Conservation (phyloP, 2,888 invertebrate species). For the Melieria crassipennis region DNA sequence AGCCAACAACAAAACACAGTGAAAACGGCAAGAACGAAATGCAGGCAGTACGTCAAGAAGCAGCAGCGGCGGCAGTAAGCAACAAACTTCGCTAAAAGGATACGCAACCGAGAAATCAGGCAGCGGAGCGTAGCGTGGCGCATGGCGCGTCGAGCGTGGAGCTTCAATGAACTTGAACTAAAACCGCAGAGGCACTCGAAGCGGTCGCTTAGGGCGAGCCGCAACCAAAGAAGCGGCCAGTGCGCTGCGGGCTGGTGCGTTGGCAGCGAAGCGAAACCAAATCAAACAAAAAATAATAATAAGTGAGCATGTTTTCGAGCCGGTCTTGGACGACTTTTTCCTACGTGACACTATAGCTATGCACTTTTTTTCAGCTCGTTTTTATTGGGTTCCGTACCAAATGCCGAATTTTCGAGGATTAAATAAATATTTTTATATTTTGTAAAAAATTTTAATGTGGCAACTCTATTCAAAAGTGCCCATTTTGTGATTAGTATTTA, state of each 20-base stretch:
- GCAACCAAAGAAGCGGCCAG: no score
- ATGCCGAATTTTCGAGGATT: no score
- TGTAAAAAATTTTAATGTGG: not conserved
- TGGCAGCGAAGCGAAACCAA: no score
- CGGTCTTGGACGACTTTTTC: no score
- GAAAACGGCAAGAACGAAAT: not conserved
- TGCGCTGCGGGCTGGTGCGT: no score
- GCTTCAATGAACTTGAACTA: slow-evolving; percentile 38
- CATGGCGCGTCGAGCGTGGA: slow-evolving; percentile 7
- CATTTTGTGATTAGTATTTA: no score
- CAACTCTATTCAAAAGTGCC: not conserved
- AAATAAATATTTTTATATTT: not conserved
- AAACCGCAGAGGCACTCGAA: slow-evolving; percentile 25
- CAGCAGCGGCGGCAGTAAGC: slow-evolving; percentile 4
- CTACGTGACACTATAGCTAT: no score
- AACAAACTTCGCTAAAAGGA: slow-evolving; percentile 12
- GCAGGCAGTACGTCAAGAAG: not conserved
- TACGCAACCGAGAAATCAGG: slow-evolving; percentile 22
- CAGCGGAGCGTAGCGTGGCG: slow-evolving; percentile 30
- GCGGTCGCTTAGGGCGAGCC: no score
- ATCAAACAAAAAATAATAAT: no score
- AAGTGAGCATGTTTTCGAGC: no score
- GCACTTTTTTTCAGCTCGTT: no score
- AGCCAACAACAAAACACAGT: slow-evolving; percentile 10
- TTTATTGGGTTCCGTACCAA: no score